Evolutionary conservation across 2,888 invertebrate species (phyloP), one percentile per base, ranked within the genome.

Genomic region (Hypena proboscidalis): DNA sequence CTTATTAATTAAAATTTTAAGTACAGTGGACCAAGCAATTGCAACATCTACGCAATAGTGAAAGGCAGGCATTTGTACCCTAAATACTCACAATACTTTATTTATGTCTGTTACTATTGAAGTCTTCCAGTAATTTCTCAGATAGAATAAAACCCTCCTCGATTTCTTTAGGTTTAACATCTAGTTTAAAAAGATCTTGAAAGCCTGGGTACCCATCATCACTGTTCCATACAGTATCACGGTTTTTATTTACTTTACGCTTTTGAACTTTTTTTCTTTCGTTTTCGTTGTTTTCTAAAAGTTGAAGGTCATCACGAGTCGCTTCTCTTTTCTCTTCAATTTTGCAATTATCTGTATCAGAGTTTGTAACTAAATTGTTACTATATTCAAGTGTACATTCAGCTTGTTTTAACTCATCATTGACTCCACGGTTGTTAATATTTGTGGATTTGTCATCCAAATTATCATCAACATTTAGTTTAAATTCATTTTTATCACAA

Each of bases 81-180:
- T 17, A 17, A 17, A 17, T 5, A 4, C 17, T 5, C 17, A 5
- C 5, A 17, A 15, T 3, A 34, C 25, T 8, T 8, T 27, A 40
- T 11, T 41, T 19, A 8, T 53, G 48, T 9, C 62, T 67, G 8
- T 64, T 63, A 21, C 70, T 69, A 29, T 80, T 74, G 43, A 78
- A 52, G 6, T 78, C 69, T 40, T 83, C 80, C 20, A 83, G 55
- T 22, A 72, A 58, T 31, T 70, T 57, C 23, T 83, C 77, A 1
- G 70, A 60, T 17, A 57, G 54, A 1, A 80, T 11, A 10, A 70
- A 52, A 19, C 63, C 63, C 36, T 74, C 63, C 30, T 70, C 74
- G 1, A 83, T 66, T 32, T 83, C 79, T 41, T 72, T 67, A 5
- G 76, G 69, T 0, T 67, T 47, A 2, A 73, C 30, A 42, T 54